Percentiles rank a stretch among this genome's conserved stretches.
phyloP scores from a whole-genome alignment of 2,797 vertebrate genomes.

The Carcharodon carcharias region DNA sequence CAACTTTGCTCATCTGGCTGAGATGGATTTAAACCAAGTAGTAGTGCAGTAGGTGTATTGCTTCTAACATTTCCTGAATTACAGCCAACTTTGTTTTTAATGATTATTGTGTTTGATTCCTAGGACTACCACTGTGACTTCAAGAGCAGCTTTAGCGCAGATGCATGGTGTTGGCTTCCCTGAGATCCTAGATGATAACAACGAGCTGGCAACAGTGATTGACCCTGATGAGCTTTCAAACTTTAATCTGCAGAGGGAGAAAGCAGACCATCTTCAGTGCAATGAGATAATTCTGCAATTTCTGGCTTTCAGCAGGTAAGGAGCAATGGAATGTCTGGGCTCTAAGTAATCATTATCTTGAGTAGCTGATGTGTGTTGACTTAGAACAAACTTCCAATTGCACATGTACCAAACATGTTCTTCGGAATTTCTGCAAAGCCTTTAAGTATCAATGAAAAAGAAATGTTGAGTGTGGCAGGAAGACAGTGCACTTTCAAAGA shows the following conservation, averaged over 20 bases:
- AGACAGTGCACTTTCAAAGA: neutral
- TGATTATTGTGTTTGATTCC: constrained; percentile 36
- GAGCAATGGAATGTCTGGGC: neutral
- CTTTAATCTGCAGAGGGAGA: constrained; percentile 69
- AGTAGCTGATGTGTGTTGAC: neutral
- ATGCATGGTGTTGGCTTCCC: constrained; percentile 72
- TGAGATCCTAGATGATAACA: constrained; percentile 63
- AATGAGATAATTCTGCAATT: constrained; percentile 85
- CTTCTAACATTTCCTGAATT: neutral
- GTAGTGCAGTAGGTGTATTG: no score
- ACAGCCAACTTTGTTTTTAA: neutral
- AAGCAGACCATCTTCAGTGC: constrained; percentile 69
- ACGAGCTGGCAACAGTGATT: constrained; percentile 65
- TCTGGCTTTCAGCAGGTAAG: constrained; percentile 79
- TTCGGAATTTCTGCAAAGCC: neutral
- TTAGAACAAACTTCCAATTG: neutral
- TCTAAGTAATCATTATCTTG: neutral
- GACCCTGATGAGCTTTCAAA: constrained; percentile 57
- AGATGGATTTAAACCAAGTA: neutral
- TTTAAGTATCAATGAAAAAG: neutral
- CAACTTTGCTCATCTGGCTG: neutral
- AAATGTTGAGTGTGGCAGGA: neutral
- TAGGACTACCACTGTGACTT: constrained; percentile 62
- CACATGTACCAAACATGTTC: neutral
- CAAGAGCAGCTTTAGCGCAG: constrained; percentile 66